Evolutionary conservation across 1,140 invertebrate genomes (phyloP).

Genomic region (Ooceraea biroi): DNA sequence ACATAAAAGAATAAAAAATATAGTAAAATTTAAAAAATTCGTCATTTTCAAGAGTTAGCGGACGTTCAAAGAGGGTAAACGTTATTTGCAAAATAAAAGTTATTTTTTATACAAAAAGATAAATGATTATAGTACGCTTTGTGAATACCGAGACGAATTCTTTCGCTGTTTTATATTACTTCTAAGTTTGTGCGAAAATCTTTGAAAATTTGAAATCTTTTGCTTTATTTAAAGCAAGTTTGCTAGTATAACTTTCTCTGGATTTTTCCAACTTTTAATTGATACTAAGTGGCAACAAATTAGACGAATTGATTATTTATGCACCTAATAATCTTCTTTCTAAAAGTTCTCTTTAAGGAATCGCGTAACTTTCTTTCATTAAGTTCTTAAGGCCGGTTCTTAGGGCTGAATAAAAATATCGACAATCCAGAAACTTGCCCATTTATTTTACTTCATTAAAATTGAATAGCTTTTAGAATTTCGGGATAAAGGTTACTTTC

Average conservation of each 20-base stretch:
- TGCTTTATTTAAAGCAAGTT: neutral
- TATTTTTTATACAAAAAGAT: neutral
- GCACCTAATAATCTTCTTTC: constrained; percentile 10
- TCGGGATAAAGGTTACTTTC: neutral
- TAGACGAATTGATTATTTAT: constrained; percentile 30
- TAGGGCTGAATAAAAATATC: neutral
- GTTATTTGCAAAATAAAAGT: neutral
- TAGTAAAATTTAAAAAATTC: neutral
- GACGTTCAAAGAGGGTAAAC: neutral
- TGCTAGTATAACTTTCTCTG: neutral
- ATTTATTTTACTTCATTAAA: constrained; percentile 19
- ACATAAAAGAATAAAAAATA: neutral
- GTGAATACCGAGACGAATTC: neutral
- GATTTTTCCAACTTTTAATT: constrained; percentile 23
- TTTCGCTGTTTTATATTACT: neutral
- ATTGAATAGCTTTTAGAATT: constrained; percentile 15
- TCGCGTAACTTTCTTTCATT: neutral
- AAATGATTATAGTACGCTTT: neutral
- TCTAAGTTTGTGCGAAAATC: neutral
- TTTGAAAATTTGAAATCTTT: neutral
- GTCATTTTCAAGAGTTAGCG: neutral
- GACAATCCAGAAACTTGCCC: neutral
- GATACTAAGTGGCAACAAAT: neutral
- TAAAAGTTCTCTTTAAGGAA: neutral
- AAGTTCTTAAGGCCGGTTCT: neutral